Evolutionary conservation across 2,797 vertebrate species (phyloP).

Genomic region (Oreochromis mossambicus): DNA sequence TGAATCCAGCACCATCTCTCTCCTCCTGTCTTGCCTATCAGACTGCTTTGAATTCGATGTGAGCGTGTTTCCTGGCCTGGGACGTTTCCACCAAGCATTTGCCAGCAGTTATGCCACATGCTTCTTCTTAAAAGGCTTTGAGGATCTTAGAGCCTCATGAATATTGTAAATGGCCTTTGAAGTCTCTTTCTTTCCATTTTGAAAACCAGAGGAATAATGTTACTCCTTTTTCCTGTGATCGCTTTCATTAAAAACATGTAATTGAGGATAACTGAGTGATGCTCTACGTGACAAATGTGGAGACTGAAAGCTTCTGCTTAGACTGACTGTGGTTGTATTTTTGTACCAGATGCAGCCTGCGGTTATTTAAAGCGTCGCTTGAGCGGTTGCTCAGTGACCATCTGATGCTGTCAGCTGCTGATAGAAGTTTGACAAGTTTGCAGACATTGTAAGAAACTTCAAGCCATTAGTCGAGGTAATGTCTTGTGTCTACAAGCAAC

Average conservation of each 20-base stretch:
- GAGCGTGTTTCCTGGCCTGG: conserved; percentile 45
- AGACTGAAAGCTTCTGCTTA: not conserved
- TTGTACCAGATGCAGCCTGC: not conserved
- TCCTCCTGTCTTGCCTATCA: conserved; percentile 4
- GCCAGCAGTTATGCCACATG: conserved; percentile 49
- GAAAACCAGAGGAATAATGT: conserved; percentile 21
- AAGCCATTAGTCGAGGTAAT: conserved; percentile 18
- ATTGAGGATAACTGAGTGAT: conserved; percentile 21
- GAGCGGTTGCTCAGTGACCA: conserved; percentile 4
- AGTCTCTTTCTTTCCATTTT: conserved; percentile 17
- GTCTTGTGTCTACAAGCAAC: conserved; percentile 6
- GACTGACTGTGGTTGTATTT: not conserved
- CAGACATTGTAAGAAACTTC: conserved; percentile 1
- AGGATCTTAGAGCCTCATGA: conserved; percentile 58
- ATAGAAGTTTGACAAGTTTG: conserved; percentile 11
- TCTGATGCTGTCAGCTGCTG: not conserved
- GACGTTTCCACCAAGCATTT: conserved; percentile 41
- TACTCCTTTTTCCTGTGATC: conserved; percentile 12
- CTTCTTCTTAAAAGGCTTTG: conserved; percentile 60
- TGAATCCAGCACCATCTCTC: conserved; percentile 11
- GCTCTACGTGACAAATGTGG: not conserved
- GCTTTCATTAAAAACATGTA: conserved; percentile 31
- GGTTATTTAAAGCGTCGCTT: not conserved
- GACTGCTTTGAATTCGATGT: conserved; percentile 35
- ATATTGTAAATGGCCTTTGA: conserved; percentile 64